These are phyloP conservation scores for Cherax quadricarinatus DNA, from an alignment of 1,140 invertebrate genomes.

Conservation along the genomic window DNA sequence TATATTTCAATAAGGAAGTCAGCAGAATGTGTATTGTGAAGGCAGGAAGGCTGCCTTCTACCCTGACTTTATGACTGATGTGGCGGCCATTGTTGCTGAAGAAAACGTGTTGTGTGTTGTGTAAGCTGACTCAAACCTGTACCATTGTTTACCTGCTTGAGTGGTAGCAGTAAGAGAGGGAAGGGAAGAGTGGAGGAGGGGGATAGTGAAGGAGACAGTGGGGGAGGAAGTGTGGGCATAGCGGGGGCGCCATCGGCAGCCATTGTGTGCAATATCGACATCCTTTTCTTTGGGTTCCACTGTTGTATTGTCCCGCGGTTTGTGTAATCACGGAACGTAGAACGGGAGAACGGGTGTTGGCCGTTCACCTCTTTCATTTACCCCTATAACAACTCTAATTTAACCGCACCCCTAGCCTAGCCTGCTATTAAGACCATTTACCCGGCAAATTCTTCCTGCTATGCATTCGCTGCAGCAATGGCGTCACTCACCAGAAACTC, in stretches of 20 bases:
- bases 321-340: slow-evolving; percentile 12
- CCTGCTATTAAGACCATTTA: not conserved
- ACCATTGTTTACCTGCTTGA: not conserved
- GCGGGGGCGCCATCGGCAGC: not conserved
- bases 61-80: no score
- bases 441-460: not conserved
- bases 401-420: not conserved
- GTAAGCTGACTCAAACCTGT: not conserved
- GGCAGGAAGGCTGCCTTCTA: no score
- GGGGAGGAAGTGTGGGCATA: not conserved
- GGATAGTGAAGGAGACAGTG: no score
- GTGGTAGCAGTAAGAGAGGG: not conserved
- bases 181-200: no score
- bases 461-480: not conserved
- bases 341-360: not conserved
- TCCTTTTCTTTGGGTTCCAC: slow-evolving; percentile 18
- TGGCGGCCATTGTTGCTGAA: not conserved
- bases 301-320: slow-evolving; percentile 18
- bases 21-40: no score
- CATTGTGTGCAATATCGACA: slow-evolving; percentile 35
- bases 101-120: not conserved
- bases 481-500: not conserved
- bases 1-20: no score
- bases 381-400: slow-evolving; percentile 39
- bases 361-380: slow-evolving; percentile 24